A percentile compares a stretch with the other conserved stretches of the same genome.
These are phyloP conservation scores for Lonchura striata DNA, from an alignment of 2,113 vertebrate species.

Conservation along the genomic window DNA sequence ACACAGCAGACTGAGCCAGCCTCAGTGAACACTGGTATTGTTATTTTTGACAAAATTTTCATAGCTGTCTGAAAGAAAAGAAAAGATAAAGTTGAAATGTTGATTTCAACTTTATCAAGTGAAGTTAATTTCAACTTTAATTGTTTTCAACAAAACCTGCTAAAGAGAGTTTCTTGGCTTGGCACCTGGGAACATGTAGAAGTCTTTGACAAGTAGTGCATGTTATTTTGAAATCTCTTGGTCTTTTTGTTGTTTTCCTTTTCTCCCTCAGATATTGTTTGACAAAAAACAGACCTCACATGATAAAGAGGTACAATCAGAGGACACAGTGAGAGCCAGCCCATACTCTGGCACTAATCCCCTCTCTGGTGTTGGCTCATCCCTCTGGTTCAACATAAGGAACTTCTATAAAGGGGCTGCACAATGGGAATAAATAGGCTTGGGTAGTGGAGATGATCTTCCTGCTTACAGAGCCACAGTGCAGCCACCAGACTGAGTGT, in stretches of 20 bases:
- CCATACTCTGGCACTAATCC: not conserved
- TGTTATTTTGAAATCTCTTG: not conserved
- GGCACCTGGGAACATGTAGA: not conserved
- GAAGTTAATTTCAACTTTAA: not conserved
- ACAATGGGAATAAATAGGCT: not conserved
- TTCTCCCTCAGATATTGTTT: not conserved
- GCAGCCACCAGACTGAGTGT: not conserved
- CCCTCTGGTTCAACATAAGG: not conserved
- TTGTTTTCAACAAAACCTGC: constrained; percentile 62
- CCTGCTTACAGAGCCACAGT: not conserved
- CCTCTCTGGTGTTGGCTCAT: not conserved
- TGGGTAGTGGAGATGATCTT: not conserved
- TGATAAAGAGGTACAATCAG: not conserved
- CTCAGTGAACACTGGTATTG: constrained; percentile 58
- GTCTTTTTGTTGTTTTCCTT: not conserved
- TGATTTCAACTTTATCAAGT: not conserved
- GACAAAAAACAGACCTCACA: fast-evolving
- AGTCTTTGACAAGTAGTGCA: constrained; percentile 8
- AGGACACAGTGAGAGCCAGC: not conserved
- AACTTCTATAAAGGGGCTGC: not conserved
- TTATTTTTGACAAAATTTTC: constrained; percentile 42
- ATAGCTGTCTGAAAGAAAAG: constrained; percentile 54
- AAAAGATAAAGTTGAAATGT: constrained; percentile 58
- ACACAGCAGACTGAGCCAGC: constrained; percentile 9
- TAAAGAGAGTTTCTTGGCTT: constrained; percentile 54